Percentiles rank a stretch among this genome's conserved stretches.
Conservation (phyloP, 2,888 invertebrate genomes). For the Hermaeophaga mercurialis region DNA sequence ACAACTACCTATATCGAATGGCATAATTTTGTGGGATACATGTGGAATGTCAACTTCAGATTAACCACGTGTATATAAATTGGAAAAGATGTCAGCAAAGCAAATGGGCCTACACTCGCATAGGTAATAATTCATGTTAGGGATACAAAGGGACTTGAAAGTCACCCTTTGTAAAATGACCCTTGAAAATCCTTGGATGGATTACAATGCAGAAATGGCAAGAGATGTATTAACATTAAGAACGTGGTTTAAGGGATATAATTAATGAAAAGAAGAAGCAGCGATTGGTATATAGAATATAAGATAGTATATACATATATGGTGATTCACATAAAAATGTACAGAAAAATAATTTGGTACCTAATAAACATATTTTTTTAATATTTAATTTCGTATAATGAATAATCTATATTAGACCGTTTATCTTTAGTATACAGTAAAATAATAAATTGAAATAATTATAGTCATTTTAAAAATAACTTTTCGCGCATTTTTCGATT, state of each 20-base stretch:
- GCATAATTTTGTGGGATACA: slow-evolving; percentile 9
- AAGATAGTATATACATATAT: too few relatives aligned
- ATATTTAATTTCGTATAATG: too few relatives aligned
- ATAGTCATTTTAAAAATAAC: too few relatives aligned
- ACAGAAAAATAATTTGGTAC: too few relatives aligned
- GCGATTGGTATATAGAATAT: too few relatives aligned
- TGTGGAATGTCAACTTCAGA: slow-evolving; percentile 16
- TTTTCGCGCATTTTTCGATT: too few relatives aligned
- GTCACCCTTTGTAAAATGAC: slow-evolving; percentile 23
- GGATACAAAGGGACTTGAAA: slow-evolving; percentile 7
- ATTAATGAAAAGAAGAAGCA: too few relatives aligned
- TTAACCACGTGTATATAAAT: slow-evolving; percentile 21
- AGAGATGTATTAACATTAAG: slow-evolving; percentile 15
- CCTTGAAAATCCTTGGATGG: slow-evolving; percentile 13
- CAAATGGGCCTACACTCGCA: slow-evolving; percentile 17
- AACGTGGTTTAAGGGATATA: slow-evolving; percentile 14
- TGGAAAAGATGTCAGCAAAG: slow-evolving; percentile 20
- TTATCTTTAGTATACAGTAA: too few relatives aligned
- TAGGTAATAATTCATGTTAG: slow-evolving; percentile 20
- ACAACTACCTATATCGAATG: background rate
- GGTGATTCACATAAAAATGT: too few relatives aligned
- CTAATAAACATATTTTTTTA: too few relatives aligned
- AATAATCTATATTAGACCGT: too few relatives aligned
- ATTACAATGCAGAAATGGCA: slow-evolving; percentile 14
- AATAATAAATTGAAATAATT: too few relatives aligned